Conservation (phyloP, 2,113 vertebrate species). For the Pterocles gutturalis region DNA sequence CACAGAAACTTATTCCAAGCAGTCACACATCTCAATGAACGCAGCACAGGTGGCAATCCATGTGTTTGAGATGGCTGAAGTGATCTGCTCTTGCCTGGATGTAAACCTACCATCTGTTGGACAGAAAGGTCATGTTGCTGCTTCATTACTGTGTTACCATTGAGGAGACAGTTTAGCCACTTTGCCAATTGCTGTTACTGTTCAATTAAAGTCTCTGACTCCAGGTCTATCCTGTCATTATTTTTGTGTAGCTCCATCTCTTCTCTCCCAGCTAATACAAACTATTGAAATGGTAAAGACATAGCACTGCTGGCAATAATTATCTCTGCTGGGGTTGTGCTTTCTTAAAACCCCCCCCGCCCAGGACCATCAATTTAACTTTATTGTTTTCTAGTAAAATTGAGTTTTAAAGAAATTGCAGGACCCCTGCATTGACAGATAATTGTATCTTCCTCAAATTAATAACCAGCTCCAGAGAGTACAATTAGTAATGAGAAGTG, state of each 20-base stretch:
- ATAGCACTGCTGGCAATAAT: neutral
- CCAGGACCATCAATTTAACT: neutral
- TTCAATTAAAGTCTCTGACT: neutral
- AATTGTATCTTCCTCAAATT: slow-evolving; percentile 42
- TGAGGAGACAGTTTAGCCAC: neutral
- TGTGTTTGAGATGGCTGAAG: neutral
- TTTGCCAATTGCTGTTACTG: neutral
- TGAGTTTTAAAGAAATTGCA: slow-evolving; percentile 1
- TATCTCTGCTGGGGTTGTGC: neutral
- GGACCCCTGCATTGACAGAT: neutral
- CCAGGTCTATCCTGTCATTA: neutral
- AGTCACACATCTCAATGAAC: neutral
- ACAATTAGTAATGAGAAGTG: slow-evolving; percentile 33
- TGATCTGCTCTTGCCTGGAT: fast-evolving
- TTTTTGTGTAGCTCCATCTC: neutral
- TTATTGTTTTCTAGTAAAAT: slow-evolving; percentile 34
- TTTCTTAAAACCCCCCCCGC: too few relatives aligned
- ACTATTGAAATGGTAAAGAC: neutral
- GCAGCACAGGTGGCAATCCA: neutral
- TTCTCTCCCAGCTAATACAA: neutral
- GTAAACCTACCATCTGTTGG: neutral
- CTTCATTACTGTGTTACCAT: neutral
- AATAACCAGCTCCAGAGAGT: slow-evolving; percentile 25
- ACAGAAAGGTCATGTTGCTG: neutral
- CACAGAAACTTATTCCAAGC: neutral